Evolutionary conservation across 2,797 vertebrate species (phyloP), one percentile per base, ranked within the genome.

Genomic region (Mareca penelope): DNA sequence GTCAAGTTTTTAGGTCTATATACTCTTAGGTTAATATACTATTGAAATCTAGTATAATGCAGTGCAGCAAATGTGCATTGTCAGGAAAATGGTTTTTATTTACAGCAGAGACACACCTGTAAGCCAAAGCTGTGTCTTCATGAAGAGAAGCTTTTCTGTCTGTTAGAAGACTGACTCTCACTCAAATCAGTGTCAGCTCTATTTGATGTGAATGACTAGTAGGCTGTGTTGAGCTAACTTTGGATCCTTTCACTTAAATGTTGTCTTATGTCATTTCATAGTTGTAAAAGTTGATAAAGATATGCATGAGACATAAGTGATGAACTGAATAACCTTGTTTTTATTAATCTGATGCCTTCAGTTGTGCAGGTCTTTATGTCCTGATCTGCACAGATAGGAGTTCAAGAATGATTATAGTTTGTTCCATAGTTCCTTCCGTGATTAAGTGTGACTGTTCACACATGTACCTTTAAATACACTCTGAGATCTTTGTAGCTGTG

Each of bases 91-190:
- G 42, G 9, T 2, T 77, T 75, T 52, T 59, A 59, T 67, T 87
- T 91, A 70, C 23, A 72, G 53, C 2, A 63, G 81, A 48, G 1
- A 1, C 63, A 48, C 1, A 1, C 60, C 82, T 91, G 73, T 10
- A 52, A 60, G 31, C 5, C 50, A 64, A 70, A 95, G 48, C 28
- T 0, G 0, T 46, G 8, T 55, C 29, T 61, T 76, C 0, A 0
- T 83, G 73, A 67, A 75, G 14, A 83, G n/a, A 67, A 80, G 3
- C 15, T 85, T 77, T 87, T 55, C 14, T 50, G 48, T 50, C 19
- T 24, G 23, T 24, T 50, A 24, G 23, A 50, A 50, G 48, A 50
- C 48, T 24, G 18, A 40, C 12, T 88, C 7, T 2, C 23, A 21
- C 4, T 70, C 48, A 52, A 24, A 63, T 67, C 29, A 0, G 6